phyloP scores from a whole-genome alignment of 2,888 invertebrate genomes.

The Aquatica leii region DNA sequence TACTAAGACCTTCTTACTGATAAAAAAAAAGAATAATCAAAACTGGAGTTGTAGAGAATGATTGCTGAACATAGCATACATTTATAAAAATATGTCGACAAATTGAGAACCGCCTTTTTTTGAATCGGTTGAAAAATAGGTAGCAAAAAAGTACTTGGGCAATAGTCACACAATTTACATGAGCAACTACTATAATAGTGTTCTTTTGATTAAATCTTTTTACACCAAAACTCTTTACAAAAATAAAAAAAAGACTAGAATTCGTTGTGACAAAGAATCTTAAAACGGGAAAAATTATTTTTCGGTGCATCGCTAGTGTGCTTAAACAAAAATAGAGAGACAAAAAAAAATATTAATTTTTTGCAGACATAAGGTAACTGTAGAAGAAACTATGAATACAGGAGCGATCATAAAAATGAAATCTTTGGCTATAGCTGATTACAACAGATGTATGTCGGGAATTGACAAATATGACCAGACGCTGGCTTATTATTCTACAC shows the following conservation, averaged over 20 bases:
- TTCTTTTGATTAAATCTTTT: background rate
- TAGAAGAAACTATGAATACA: background rate
- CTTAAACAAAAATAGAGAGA: too few relatives aligned
- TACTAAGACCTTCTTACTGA: too few relatives aligned
- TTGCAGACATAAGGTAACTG: background rate
- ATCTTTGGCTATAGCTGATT: background rate
- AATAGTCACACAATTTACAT: background rate
- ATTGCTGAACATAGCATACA: too few relatives aligned
- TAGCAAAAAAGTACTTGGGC: background rate
- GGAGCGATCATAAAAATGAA: background rate
- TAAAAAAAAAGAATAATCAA: too few relatives aligned
- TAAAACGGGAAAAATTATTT: background rate
- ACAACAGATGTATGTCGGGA: background rate
- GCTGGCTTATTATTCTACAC: background rate
- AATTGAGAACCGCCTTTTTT: too few relatives aligned
- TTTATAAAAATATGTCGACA: too few relatives aligned
- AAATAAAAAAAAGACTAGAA: slow-evolving; percentile 5
- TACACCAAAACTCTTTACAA: background rate
- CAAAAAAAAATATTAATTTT: background rate
- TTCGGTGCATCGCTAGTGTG: background rate
- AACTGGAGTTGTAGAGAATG: too few relatives aligned
- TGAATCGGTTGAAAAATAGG: too few relatives aligned
- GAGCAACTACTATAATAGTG: background rate
- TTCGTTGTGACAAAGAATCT: background rate
- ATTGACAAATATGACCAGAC: background rate